Conservation (phyloP, 2,113 vertebrate species). For the Anguilla japonica region DNA sequence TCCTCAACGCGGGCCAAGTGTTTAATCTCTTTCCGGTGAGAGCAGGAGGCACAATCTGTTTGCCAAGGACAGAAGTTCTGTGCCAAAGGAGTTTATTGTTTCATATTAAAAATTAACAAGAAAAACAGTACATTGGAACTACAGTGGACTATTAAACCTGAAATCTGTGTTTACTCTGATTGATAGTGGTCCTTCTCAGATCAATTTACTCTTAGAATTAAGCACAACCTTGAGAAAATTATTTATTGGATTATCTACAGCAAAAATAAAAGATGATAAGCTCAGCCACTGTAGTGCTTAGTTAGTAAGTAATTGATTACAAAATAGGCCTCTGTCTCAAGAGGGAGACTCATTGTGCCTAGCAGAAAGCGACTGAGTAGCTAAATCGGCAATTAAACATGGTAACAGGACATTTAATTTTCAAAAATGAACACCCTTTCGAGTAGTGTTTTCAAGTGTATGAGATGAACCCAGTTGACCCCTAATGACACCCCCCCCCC, state of each 20-base stretch:
- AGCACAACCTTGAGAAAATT: not conserved
- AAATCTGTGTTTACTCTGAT: not conserved
- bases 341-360: no score
- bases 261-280: no score
- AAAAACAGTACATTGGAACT: not conserved
- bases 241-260: not conserved
- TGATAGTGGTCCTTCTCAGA: not conserved
- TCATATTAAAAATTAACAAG: not conserved
- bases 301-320: no score
- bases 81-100: not conserved
- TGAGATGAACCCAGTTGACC: not conserved
- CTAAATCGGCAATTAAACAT: not conserved
- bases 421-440: not conserved
- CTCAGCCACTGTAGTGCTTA: no score
- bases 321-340: no score
- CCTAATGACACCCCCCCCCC: no score
- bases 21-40: constrained; percentile 34
- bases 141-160: not conserved
- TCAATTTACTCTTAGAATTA: not conserved
- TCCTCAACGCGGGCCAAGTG: not conserved
- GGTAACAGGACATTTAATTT: not conserved
- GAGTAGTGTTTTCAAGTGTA: not conserved
- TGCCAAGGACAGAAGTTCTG: constrained; percentile 5
- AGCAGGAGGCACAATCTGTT: constrained; percentile 19
- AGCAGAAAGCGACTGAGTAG: not conserved